Evolutionary conservation across 2,113 vertebrate species (phyloP).

Genomic region (Labrus mixtus): DNA sequence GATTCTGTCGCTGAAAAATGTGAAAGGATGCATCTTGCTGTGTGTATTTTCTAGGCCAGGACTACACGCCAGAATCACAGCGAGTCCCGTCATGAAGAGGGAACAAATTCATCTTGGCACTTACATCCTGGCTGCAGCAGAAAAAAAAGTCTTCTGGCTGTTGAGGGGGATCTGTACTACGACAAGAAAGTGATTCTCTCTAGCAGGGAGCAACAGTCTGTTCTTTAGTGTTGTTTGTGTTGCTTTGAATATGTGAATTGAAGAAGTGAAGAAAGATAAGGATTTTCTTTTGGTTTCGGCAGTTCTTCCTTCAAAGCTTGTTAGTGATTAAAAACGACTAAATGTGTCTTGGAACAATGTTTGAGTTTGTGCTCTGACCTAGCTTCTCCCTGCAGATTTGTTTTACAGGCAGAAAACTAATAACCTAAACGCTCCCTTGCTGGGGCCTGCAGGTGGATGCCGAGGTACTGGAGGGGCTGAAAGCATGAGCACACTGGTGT

Average conservation of each 20-base stretch:
- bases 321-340: background rate
- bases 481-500: no score
- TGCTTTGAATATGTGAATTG: conserved; percentile 9
- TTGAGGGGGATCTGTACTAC: conserved; percentile 23
- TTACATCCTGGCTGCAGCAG: conserved; percentile 45
- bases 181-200: conserved; percentile 51
- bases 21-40: conserved; percentile 47
- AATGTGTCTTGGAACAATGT: background rate
- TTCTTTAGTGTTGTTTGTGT: conserved; percentile 10
- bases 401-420: no score
- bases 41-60: conserved; percentile 56
- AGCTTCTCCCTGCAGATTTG: no score
- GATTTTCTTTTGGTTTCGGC: conserved; percentile 17
- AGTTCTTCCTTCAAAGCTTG: conserved; percentile 14
- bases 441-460: no score
- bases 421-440: no score
- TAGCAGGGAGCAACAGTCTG: conserved; percentile 13
- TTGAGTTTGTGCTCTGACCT: no score
- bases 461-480: no score
- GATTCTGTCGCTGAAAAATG: conserved; percentile 50
- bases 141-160: conserved; percentile 49
- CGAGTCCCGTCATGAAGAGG: conserved; percentile 22
- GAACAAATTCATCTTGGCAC: conserved; percentile 69
- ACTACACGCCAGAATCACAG: conserved; percentile 56
- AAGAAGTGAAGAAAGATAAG: conserved; percentile 8